A percentile compares a stretch with the other conserved stretches of the same genome.
These are phyloP conservation scores for Cliona cf. orientalis DNA, from an alignment of 37 sponge, comb jelly and placozoan species.

Conservation along the genomic window DNA sequence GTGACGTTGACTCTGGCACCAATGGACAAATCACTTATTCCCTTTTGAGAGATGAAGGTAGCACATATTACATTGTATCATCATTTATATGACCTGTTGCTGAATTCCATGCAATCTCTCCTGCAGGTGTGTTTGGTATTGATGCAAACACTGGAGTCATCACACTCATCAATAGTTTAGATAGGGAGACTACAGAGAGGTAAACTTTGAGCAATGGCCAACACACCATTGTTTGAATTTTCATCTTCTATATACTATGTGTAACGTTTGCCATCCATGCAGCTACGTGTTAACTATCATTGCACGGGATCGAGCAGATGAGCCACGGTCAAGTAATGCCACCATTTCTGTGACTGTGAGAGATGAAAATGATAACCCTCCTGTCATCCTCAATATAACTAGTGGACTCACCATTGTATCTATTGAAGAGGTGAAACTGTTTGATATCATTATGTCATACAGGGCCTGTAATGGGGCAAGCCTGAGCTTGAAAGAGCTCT, in stretches of 20 bases:
- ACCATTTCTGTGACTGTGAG: slow-evolving; percentile 24
- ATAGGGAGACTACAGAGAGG: slow-evolving; percentile 40
- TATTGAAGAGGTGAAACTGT: slow-evolving; percentile 26
- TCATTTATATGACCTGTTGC: neutral
- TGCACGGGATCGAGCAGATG: slow-evolving; percentile 25
- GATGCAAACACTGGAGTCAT: slow-evolving; percentile 24
- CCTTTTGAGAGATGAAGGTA: slow-evolving; percentile 10
- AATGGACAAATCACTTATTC: slow-evolving; percentile 30
- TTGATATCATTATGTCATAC: too few species aligned
- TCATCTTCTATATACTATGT: neutral
- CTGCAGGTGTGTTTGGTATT: slow-evolving; percentile 31
- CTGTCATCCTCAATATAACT: slow-evolving; percentile 26
- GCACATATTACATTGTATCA: neutral
- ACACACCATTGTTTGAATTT: neutral
- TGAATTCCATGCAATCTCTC: neutral
- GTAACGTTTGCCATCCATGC: neutral
- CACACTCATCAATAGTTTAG: slow-evolving; percentile 13
- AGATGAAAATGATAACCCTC: slow-evolving; percentile 54
- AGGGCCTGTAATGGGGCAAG: too few species aligned
- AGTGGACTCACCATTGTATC: slow-evolving; percentile 8
- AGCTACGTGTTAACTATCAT: slow-evolving; percentile 45
- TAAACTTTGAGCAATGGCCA: neutral
- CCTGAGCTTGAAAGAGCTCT: too few species aligned
- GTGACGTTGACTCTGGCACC: slow-evolving; percentile 1
- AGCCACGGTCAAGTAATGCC: slow-evolving; percentile 28